These are phyloP conservation scores for Trypoxylon attenuatum DNA, from an alignment of 2,888 invertebrate genomes.

Conservation along the genomic window DNA sequence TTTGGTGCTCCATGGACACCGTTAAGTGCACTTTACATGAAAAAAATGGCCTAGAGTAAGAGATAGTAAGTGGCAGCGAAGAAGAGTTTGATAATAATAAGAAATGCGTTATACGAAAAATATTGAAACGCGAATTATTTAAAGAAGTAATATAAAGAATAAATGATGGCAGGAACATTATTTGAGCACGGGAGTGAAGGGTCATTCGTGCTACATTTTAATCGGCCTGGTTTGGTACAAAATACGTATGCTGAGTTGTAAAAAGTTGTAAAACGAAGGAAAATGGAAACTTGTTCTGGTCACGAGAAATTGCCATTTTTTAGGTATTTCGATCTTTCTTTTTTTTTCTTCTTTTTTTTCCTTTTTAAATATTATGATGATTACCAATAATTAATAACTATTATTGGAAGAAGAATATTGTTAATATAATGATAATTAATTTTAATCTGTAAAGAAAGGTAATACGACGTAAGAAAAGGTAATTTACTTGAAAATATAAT, in stretches of 20 bases:
- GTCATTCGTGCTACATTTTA: slow-evolving; percentile 65
- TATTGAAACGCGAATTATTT: slow-evolving; percentile 71
- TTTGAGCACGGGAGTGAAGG: slow-evolving; percentile 63
- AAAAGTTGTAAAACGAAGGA: slow-evolving; percentile 65
- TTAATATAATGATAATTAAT: slow-evolving; percentile 72
- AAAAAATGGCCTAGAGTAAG: slow-evolving; percentile 73
- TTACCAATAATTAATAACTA: slow-evolving; percentile 61
- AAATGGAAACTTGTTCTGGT: slow-evolving; percentile 72
- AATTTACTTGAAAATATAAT: slow-evolving; percentile 71
- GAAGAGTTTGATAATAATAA: slow-evolving; percentile 65
- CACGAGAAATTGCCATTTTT: slow-evolving; percentile 74
- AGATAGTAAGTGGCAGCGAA: slow-evolving; percentile 61
- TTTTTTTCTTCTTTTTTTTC: slow-evolving; percentile 52
- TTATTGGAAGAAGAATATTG: slow-evolving; percentile 64
- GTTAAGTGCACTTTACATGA: slow-evolving; percentile 73
- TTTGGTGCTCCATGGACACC: slow-evolving; percentile 73
- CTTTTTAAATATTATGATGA: slow-evolving; percentile 59
- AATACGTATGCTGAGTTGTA: slow-evolving; percentile 72
- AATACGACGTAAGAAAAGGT: slow-evolving; percentile 60
- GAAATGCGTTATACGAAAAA: slow-evolving; percentile 66
- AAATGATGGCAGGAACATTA: slow-evolving; percentile 71
- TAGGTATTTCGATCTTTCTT: slow-evolving; percentile 63
- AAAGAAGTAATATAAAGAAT: slow-evolving; percentile 69
- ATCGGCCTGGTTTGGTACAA: slow-evolving; percentile 74
- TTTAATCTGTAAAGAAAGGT: slow-evolving; percentile 68